Evolutionary conservation across 2,113 vertebrate genomes (phyloP).

Genomic region (Tachycineta bicolor): DNA sequence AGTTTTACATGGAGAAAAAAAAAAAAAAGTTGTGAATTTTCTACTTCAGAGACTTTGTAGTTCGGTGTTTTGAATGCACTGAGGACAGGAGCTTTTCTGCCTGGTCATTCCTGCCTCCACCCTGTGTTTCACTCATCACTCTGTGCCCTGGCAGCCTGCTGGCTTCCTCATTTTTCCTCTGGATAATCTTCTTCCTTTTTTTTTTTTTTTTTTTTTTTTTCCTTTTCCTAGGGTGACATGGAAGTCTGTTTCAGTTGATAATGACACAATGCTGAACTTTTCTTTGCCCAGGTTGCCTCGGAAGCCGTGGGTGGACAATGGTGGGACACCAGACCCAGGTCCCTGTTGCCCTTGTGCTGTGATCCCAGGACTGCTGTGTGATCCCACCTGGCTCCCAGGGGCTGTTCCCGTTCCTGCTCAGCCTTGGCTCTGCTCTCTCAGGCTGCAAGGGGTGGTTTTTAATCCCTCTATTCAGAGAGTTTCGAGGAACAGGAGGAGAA

Average conservation of each 20-base stretch:
- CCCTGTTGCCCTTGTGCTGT: neutral
- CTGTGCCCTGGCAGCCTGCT: neutral
- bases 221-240: neutral
- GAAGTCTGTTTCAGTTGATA: neutral
- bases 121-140: neutral
- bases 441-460: neutral
- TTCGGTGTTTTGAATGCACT: neutral
- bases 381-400: neutral
- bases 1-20: neutral
- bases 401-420: neutral
- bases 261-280: neutral
- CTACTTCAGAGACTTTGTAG: neutral
- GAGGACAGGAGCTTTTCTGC: neutral
- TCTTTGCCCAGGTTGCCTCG: neutral
- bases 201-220: neutral
- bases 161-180: neutral
- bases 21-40: neutral
- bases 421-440: neutral
- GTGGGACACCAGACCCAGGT: neutral
- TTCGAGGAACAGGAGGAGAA: conserved; percentile 4
- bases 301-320: fast-evolving
- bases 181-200: neutral
- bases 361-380: fast-evolving
- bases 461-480: conserved; percentile 51
- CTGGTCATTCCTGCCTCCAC: neutral